A percentile compares a stretch with the other conserved stretches of the same genome.
These are phyloP conservation scores for Polyodon spathula DNA, from an alignment of 2,113 vertebrate species.

Conservation along the genomic window DNA sequence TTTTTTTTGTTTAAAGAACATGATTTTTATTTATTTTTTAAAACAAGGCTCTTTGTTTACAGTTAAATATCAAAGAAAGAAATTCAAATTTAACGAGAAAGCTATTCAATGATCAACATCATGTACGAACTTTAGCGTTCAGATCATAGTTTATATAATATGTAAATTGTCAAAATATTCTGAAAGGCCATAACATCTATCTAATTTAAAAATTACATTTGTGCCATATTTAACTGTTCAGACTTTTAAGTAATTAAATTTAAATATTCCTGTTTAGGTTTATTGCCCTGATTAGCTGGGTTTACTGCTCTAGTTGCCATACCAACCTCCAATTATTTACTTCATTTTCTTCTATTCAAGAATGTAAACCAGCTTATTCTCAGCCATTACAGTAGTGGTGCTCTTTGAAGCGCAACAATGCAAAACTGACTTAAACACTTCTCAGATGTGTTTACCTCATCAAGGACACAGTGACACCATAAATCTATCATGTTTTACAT, in stretches of 20 bases:
- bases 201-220: slow-evolving; percentile 45
- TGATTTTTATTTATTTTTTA: no score
- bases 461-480: neutral
- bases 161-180: no score
- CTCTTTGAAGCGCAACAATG: slow-evolving; percentile 18
- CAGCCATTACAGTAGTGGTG: slow-evolving; percentile 14
- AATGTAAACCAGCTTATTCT: slow-evolving; percentile 23
- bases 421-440: slow-evolving; percentile 4
- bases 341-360: slow-evolving; percentile 42
- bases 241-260: slow-evolving; percentile 30
- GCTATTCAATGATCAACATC: no score
- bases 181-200: slow-evolving; percentile 22
- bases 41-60: no score
- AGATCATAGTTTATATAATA: no score
- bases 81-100: no score
- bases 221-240: slow-evolving; percentile 29
- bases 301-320: slow-evolving; percentile 47
- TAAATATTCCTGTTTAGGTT: slow-evolving; percentile 28
- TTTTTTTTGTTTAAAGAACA: no score
- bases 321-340: slow-evolving; percentile 58
- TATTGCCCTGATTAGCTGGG: slow-evolving; percentile 35
- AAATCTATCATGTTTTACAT: neutral
- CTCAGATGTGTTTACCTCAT: neutral
- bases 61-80: no score
- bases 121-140: no score